phyloP scores from a whole-genome alignment of 1,140 invertebrate genomes.

The Brachionus plicatilis region DNA sequence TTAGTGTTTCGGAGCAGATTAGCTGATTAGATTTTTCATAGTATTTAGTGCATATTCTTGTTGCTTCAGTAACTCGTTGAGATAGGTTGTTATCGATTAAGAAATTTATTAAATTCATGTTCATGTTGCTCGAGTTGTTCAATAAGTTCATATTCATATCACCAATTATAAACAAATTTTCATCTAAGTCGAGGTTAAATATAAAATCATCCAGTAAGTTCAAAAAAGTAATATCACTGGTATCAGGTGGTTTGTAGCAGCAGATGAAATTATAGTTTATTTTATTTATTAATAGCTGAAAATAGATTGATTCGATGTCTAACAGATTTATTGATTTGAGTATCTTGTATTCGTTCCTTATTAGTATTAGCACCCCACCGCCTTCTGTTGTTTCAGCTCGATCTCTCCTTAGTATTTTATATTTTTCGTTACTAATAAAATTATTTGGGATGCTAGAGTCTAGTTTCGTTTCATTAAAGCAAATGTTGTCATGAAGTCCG shows the following conservation, averaged over 20 bases:
- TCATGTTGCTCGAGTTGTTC: background rate
- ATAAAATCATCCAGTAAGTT: background rate
- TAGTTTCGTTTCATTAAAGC: background rate
- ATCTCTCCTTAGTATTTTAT: background rate
- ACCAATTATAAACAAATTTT: background rate
- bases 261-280: background rate
- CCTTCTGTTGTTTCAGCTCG: background rate
- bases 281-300: background rate
- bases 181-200: background rate
- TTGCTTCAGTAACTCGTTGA: background rate
- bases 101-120: background rate
- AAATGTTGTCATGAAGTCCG: background rate
- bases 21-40: background rate
- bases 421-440: background rate
- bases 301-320: background rate
- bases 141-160: background rate
- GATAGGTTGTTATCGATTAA: background rate
- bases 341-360: background rate
- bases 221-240: background rate
- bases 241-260: background rate
- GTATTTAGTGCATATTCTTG: background rate
- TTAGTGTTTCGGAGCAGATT: background rate
- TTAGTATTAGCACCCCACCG: background rate
- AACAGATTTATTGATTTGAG: background rate
- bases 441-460: background rate